Percentiles rank a stretch among this genome's conserved stretches.
Evolutionary conservation across 2,113 vertebrate species (phyloP).

Genomic region (Sylvia atricapilla): DNA sequence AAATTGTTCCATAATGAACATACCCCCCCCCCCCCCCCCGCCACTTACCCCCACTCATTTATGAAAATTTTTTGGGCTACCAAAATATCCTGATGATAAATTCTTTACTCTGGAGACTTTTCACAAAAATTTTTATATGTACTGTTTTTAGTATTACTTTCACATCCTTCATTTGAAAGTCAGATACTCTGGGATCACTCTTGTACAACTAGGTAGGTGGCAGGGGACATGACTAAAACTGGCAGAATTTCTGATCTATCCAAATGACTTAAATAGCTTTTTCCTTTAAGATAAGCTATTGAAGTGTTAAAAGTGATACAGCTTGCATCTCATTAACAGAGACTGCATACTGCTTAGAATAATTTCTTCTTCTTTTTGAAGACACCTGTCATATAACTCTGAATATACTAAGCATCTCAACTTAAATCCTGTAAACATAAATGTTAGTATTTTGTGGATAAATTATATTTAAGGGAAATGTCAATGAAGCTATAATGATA

Average conservation of each 20-base stretch:
- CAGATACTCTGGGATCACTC: background rate
- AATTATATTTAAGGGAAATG: background rate
- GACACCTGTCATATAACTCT: background rate
- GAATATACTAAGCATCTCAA: background rate
- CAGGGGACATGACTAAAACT: background rate
- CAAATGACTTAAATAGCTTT: background rate
- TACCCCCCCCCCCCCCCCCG: rapidly evolving
- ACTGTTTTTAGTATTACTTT: background rate
- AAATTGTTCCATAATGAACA: background rate
- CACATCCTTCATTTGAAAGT: conserved; percentile 19
- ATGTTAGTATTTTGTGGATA: background rate
- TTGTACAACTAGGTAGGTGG: background rate
- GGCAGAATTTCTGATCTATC: conserved; percentile 7
- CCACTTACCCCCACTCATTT: background rate
- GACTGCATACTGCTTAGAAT: background rate
- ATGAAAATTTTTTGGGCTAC: background rate
- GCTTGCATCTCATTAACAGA: background rate
- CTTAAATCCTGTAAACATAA: background rate
- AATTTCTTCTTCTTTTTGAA: background rate
- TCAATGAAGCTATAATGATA: background rate
- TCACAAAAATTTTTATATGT: background rate
- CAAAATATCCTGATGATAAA: background rate
- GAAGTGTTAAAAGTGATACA: conserved; percentile 14
- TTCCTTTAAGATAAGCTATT: background rate
- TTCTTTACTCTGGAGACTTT: background rate